Evolutionary conservation across 2,797 vertebrate genomes (phyloP).

Genomic region (Steatocranus sp.): DNA sequence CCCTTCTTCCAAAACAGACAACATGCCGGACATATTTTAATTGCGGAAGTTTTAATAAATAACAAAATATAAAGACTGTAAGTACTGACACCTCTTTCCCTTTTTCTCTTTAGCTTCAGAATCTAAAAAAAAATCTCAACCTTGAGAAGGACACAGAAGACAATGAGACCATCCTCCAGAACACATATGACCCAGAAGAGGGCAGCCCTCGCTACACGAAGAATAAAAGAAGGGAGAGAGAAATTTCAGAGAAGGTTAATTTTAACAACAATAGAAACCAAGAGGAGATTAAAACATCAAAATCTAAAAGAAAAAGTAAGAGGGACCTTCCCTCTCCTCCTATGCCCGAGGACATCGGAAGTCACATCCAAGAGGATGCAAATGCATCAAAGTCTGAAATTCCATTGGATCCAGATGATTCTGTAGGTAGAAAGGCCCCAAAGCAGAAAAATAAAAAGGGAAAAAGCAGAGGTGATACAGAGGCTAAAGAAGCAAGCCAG

Average conservation of each 20-base stretch:
- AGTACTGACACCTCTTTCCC: neutral
- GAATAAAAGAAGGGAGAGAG: constrained; percentile 75
- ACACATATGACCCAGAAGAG: constrained; percentile 73
- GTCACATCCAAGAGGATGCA: constrained; percentile 27
- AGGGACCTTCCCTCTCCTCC: constrained; percentile 65
- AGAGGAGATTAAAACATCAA: constrained; percentile 61
- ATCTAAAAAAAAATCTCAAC: constrained; percentile 78
- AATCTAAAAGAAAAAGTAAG: constrained; percentile 74
- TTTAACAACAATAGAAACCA: constrained; percentile 59
- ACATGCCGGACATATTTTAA: neutral
- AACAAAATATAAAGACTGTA: neutral
- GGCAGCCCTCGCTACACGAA: constrained; percentile 79
- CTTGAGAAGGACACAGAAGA: constrained; percentile 77
- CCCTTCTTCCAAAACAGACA: neutral
- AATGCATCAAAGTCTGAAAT: constrained; percentile 47
- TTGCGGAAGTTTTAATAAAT: neutral
- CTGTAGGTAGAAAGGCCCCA: constrained; percentile 15
- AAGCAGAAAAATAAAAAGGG: constrained; percentile 68
- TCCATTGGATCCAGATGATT: constrained; percentile 40
- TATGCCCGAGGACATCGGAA: constrained; percentile 46
- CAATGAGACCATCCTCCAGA: constrained; percentile 76
- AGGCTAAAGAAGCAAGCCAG: constrained; percentile 45
- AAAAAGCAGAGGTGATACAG: constrained; percentile 56
- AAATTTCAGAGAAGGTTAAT: constrained; percentile 75
- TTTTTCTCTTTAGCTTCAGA: constrained; percentile 74